A percentile compares a stretch with the other conserved stretches of the same genome.
These are phyloP conservation scores for Neodontobutis hainanensis DNA, from an alignment of 2,113 vertebrate genomes.

Conservation along the genomic window DNA sequence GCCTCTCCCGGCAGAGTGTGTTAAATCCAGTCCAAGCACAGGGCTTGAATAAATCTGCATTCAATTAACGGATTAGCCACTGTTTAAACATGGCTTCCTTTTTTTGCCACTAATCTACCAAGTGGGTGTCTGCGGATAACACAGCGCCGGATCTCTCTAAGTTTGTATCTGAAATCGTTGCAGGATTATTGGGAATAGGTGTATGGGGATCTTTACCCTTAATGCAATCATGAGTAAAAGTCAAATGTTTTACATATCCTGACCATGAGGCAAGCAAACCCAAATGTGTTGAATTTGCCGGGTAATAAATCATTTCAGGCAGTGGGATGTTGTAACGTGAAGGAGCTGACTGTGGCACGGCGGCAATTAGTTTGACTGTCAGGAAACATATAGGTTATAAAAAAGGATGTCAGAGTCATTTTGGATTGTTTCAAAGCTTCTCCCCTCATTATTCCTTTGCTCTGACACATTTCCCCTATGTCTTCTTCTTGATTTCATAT, in stretches of 20 bases:
- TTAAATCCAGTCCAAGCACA: slow-evolving; percentile 76
- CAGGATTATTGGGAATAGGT: slow-evolving; percentile 25
- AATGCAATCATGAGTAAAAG: slow-evolving; percentile 22
- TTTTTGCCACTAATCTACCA: slow-evolving; percentile 71
- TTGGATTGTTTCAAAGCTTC: slow-evolving; percentile 29
- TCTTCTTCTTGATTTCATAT: slow-evolving; percentile 5
- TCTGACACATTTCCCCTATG: slow-evolving; percentile 19
- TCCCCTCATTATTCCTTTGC: slow-evolving; percentile 27
- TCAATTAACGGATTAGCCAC: slow-evolving; percentile 81
- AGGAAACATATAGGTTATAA: slow-evolving; percentile 35
- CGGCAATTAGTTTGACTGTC: slow-evolving; percentile 47
- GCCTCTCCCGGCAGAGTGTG: slow-evolving; percentile 55
- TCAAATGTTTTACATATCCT: slow-evolving; percentile 39
- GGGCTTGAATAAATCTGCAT: slow-evolving; percentile 83
- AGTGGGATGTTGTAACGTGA: slow-evolving; percentile 38
- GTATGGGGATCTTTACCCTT: slow-evolving; percentile 22
- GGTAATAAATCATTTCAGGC: slow-evolving; percentile 65
- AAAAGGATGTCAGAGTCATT: slow-evolving; percentile 27
- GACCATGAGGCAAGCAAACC: slow-evolving; percentile 26
- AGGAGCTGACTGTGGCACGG: slow-evolving; percentile 33
- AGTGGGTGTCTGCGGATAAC: slow-evolving; percentile 72
- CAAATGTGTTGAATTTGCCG: slow-evolving; percentile 35
- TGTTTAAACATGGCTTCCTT: slow-evolving; percentile 78
- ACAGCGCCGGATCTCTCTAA: slow-evolving; percentile 40
- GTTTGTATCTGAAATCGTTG: slow-evolving; percentile 37